These are phyloP conservation scores for Psix sp. DNA, from an alignment of 1,140 invertebrate species.

Conservation along the genomic window DNA sequence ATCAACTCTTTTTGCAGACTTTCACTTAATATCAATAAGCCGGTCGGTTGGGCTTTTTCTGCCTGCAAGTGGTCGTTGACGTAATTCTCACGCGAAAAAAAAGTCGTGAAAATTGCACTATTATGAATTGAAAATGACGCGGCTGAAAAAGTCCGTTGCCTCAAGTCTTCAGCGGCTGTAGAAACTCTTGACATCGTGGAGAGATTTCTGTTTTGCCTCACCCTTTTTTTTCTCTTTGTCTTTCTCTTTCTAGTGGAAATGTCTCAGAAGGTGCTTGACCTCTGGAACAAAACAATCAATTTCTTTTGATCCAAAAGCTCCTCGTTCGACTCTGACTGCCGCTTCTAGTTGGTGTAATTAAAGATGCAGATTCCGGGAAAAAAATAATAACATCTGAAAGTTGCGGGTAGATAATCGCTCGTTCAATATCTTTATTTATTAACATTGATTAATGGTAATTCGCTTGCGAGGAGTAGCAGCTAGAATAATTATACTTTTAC, in stretches of 20 bases:
- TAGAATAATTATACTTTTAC: constrained; percentile 10
- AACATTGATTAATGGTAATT: constrained; percentile 22
- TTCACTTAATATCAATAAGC: constrained; percentile 42
- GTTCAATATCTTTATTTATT: constrained; percentile 17
- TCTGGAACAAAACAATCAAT: constrained; percentile 14
- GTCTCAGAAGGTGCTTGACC: constrained; percentile 34
- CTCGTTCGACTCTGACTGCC: too few relatives aligned
- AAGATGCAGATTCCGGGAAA: too few relatives aligned
- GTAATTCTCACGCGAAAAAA: constrained; percentile 40
- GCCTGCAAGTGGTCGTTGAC: constrained; percentile 10
- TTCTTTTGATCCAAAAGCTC: too few relatives aligned
- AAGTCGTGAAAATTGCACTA: constrained; percentile 42
- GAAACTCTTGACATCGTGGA: constrained; percentile 43
- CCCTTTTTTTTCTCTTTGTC: constrained; percentile 13
- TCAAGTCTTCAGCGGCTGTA: constrained; percentile 33
- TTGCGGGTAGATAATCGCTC: constrained; percentile 10
- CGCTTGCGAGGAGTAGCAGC: constrained; percentile 8
- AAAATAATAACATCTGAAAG: constrained; percentile 10
- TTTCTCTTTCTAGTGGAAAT: constrained; percentile 23
- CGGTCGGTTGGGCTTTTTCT: constrained; percentile 21
- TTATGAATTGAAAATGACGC: constrained; percentile 48
- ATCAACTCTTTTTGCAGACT: constrained; percentile 26
- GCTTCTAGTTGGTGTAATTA: too few relatives aligned
- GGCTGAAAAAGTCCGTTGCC: constrained; percentile 44
- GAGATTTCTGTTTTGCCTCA: constrained; percentile 29